Conservation (phyloP, 2,888 invertebrate species). For the Nasonia oneida region DNA sequence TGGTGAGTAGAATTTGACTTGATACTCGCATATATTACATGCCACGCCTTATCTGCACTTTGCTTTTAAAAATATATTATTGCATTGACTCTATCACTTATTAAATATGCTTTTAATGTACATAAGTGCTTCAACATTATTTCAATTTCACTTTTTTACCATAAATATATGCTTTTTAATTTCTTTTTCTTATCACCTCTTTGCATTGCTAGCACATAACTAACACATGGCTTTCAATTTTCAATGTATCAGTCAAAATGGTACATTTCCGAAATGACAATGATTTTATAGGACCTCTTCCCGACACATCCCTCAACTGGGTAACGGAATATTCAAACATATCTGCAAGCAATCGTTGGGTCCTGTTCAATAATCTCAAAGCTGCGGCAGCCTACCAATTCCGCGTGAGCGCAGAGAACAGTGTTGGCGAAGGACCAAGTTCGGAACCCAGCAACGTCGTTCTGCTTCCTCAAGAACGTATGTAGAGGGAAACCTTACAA, state of each 20-base stretch:
- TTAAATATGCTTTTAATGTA: too few species aligned
- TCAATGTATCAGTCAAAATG: constrained; percentile 37
- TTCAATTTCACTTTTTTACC: not conserved
- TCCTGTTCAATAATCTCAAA: constrained; percentile 90
- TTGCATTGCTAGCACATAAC: not conserved
- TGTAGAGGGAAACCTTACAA: constrained; percentile 69
- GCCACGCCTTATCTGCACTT: too few species aligned
- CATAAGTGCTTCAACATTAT: not conserved
- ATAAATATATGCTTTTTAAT: not conserved
- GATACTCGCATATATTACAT: too few species aligned
- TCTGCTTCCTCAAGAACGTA: constrained; percentile 97
- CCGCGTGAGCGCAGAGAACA: constrained; percentile 97
- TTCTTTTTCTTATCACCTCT: not conserved
- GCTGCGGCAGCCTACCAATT: constrained; percentile 98
- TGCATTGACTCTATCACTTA: too few species aligned
- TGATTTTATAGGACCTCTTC: constrained; percentile 86
- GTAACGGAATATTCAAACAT: constrained; percentile 93
- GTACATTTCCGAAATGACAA: constrained; percentile 27
- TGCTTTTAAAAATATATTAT: too few species aligned
- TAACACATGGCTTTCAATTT: constrained; percentile 5
- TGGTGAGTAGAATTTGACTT: constrained; percentile 81
- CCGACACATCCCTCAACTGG: constrained; percentile 93
- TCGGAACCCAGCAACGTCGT: constrained; percentile 94
- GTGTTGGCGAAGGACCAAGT: constrained; percentile 95
- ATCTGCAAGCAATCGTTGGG: constrained; percentile 88